Evolutionary conservation across 2,113 vertebrate species (phyloP).

Genomic region (Fulmarus glacialis): DNA sequence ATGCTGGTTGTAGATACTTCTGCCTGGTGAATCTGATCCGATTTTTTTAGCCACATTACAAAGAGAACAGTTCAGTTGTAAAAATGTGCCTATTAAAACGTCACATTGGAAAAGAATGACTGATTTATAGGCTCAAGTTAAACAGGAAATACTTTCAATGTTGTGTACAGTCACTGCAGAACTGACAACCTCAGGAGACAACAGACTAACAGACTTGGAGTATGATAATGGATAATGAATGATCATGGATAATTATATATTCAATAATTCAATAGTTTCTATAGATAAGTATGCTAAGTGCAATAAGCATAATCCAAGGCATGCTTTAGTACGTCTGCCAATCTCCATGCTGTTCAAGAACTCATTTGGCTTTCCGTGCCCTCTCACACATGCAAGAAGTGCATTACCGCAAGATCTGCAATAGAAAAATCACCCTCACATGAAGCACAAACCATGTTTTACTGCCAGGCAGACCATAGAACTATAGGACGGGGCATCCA

Average conservation of each 20-base stretch:
- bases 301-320: not conserved
- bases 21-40: not conserved
- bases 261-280: not conserved
- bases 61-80: not conserved
- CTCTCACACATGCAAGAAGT: not conserved
- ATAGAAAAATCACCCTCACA: not conserved
- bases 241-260: not conserved
- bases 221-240: not conserved
- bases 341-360: not conserved
- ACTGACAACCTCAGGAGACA: not conserved
- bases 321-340: not conserved
- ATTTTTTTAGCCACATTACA: not conserved
- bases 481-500: no score
- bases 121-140: not conserved
- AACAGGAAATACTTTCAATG: not conserved
- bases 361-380: fast-evolving
- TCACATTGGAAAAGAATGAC: not conserved
- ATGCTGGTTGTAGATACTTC: not conserved
- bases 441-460: not conserved
- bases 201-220: not conserved
- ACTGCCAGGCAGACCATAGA: not conserved
- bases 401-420: not conserved
- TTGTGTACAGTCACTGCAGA: not conserved
- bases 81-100: not conserved
- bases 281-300: not conserved